Evolutionary conservation across 2,113 vertebrate genomes (phyloP).

Genomic region (Anarhynchus alexandrinus): DNA sequence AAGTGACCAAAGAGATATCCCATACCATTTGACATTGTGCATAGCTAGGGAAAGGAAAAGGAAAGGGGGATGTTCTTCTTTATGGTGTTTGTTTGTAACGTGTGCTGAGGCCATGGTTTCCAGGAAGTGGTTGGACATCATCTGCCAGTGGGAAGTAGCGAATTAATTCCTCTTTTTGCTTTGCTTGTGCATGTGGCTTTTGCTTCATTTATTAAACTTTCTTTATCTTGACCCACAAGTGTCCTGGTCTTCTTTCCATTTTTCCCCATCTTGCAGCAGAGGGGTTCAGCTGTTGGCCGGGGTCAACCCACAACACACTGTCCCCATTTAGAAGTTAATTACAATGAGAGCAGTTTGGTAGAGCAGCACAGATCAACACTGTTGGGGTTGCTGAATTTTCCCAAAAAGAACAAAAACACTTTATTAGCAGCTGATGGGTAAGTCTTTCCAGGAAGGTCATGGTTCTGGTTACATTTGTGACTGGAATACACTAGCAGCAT

Average conservation of each 20-base stretch:
- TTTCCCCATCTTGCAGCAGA: background rate
- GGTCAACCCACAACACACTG: background rate
- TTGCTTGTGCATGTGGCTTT: accelerated
- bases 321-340: background rate
- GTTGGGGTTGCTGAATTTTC: background rate
- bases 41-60: background rate
- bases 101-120: background rate
- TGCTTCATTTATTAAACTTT: background rate
- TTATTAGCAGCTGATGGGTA: background rate
- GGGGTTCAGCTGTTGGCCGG: background rate
- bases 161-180: background rate
- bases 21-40: background rate
- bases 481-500: background rate
- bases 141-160: accelerated
- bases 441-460: background rate
- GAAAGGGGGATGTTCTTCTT: accelerated
- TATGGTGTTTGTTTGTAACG: background rate
- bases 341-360: background rate
- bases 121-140: background rate
- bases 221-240: background rate
- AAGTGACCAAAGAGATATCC: background rate
- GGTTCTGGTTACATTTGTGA: background rate
- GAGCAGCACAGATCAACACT: background rate
- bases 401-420: background rate
- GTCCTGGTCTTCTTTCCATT: background rate